Evolutionary conservation across 2,888 invertebrate genomes (phyloP), one percentile per base, ranked within the genome.

Genomic region (Synanthedon formicaeformis): DNA sequence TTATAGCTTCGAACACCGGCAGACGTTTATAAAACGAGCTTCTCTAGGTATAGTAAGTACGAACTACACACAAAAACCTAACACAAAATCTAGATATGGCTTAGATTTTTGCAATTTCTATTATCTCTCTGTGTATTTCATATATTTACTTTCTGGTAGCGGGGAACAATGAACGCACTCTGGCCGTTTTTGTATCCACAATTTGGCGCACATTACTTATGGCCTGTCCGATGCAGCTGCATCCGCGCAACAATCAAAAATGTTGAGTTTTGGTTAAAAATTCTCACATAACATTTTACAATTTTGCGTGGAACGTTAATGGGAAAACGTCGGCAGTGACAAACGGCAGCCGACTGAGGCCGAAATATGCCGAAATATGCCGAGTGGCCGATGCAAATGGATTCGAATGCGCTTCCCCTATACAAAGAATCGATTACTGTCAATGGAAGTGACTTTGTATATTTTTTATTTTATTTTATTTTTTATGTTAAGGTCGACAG

Each of bases 361-460:
- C 70, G 74, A 78, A 75, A 73, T 72, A 74, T 73, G 73, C 71
- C 67, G 75, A 77, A 75, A 73, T 72, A 74, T 73, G 73, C 71
- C 67, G 75, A 77, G 73, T 70, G 73, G 73, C 57, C 62, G 65
- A 67, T 69, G 70, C 73, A 74, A 76, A 79, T 76, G 71, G 69
- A 63, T 67, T 69, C 62, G 62, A 65, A 68, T 69, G 73, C 71
- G 62, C 58, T 69, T 64, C 59, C 60, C 57, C 56, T 40, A 56
- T 34, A 55, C 60, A 51, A n/a, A 10, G 62, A 64, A 52, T 13
- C 60, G 49, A 1, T 51, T 1, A 10, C 34, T 34, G 34, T 34
- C 3, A 1, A 51, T 56, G 52, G 59, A 64, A 55, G 52, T 45
- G 56, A 23, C 52, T 14, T 18, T 45, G 4, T 8, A 27, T n/a